Base-by-base conservation (phyloP, 35 echinoderm and acorn worm genomes). In the Anneissia japonica region DNA sequence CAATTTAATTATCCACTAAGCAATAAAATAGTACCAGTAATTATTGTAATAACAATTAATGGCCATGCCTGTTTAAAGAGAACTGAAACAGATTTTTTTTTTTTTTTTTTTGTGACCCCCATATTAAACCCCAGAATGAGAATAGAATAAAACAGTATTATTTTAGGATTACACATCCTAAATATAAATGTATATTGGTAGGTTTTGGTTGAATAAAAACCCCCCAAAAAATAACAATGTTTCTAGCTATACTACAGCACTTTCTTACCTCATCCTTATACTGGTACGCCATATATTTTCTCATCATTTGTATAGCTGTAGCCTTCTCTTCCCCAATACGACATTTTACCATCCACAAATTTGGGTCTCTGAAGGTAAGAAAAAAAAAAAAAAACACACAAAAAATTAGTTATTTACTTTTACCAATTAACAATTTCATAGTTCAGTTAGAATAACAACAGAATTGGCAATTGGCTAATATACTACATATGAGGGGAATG, bases 281-380 rank as follows among this genome's bases (percentile, higher is more conserved):
- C 80, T 91, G 89, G 80, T 91, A 99, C 0, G 96, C 96, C 41
- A 99, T 86, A 38, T 94, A 99, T 46, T 99, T 99, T 45, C 96
- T 99, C 96, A 99, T 99, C 46, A 99, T 86, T 31, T 83, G 79
- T 26, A 97, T 91, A 37, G 96, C 96, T 38, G 92, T 94, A 17
- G 87, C 84, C 31, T 93, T 99, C 77, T 99, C 96, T 77, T 99
- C 92, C 7, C 96, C 96, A 31, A 91, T 88, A 30, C 84, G 79
- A 83, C 96, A 99, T 45, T 89, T 94, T 23, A 99, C 96, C 92
- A 99, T 94, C 96, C 96, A 99, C 28, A 99, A 74, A 72, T 99
- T 99, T 35, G 96, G 96, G 37, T 99, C 96, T 77, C 92, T 99
- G 64, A 76, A 29, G 21, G 51, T 51, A 31, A 72, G 35, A 34